Conservation (phyloP, 2,113 vertebrate species). For the Lanius collurio region DNA sequence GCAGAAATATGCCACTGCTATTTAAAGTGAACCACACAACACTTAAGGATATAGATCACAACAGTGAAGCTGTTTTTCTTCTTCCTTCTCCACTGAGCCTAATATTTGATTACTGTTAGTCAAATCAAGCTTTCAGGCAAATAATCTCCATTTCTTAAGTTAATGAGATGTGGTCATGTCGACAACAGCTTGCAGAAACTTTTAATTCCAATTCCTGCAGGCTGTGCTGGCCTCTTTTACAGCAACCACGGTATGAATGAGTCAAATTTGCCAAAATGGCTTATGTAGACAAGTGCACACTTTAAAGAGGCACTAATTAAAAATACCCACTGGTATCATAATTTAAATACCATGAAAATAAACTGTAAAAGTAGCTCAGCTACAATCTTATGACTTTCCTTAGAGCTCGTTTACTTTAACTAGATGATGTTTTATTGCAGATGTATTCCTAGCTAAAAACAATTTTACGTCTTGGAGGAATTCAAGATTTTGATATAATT, state of each 20-base stretch:
- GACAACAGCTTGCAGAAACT: conserved; percentile 84
- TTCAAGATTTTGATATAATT: conserved; percentile 71
- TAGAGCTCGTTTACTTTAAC: conserved; percentile 69
- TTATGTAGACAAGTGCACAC: conserved; percentile 81
- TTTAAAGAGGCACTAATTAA: conserved; percentile 80
- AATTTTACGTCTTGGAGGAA: conserved; percentile 74
- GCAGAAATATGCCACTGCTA: conserved; percentile 74
- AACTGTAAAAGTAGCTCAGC: conserved; percentile 76
- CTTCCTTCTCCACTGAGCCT: conserved; percentile 60
- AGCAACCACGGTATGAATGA: conserved; percentile 78
- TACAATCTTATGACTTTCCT: conserved; percentile 72
- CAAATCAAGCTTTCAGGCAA: conserved; percentile 83
- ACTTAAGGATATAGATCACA: conserved; percentile 68
- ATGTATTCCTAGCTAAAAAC: conserved; percentile 62
- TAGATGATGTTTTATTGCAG: conserved; percentile 68
- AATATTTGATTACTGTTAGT: conserved; percentile 84
- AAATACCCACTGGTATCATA: conserved; percentile 83
- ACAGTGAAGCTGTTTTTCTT: conserved; percentile 51
- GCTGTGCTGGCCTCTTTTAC: conserved; percentile 81
- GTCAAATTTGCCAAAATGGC: conserved; percentile 82
- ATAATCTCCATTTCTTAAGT: conserved; percentile 83
- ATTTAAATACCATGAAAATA: conserved; percentile 85
- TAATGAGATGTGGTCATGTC: conserved; percentile 82
- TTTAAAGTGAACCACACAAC: conserved; percentile 74
- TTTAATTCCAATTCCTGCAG: conserved; percentile 81